Conservation (phyloP, 2,888 invertebrate genomes). For the Piscicola geometra region DNA sequence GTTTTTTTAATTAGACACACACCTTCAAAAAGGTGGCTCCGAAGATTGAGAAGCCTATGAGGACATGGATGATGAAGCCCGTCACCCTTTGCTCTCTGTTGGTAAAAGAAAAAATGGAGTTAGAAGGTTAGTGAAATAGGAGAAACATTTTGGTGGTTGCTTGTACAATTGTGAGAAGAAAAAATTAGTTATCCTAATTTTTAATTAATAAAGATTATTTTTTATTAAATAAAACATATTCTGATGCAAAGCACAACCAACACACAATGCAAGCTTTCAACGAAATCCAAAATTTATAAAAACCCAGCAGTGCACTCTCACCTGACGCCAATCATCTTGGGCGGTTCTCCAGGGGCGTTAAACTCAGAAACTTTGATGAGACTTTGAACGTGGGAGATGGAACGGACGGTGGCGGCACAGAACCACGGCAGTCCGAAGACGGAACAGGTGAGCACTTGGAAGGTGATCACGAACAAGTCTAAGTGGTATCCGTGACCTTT, state of each 20-base stretch:
- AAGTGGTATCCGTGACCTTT: slow-evolving; percentile 95
- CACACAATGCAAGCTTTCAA: too few species aligned
- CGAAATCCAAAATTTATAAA: too few species aligned
- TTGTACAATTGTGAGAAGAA: too few species aligned
- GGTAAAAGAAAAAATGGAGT: background rate
- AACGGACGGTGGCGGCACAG: slow-evolving; percentile 77
- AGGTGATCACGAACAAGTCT: slow-evolving; percentile 80
- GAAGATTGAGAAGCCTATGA: slow-evolving; percentile 86
- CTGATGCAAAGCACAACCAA: background rate
- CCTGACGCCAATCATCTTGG: slow-evolving; percentile 85
- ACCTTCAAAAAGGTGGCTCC: slow-evolving; percentile 75
- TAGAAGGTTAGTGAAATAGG: too few species aligned
- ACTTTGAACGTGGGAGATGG: slow-evolving; percentile 64
- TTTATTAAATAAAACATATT: background rate
- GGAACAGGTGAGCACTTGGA: slow-evolving; percentile 82
- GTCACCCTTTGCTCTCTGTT: slow-evolving; percentile 72
- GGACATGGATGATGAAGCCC: slow-evolving; percentile 83
- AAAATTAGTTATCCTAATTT: too few species aligned
- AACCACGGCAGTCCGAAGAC: slow-evolving; percentile 78
- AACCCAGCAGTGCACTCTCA: too few species aligned
- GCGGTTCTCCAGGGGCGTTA: slow-evolving; percentile 93
- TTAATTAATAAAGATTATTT: too few species aligned
- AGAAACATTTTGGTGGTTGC: too few species aligned
- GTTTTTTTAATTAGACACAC: too few species aligned
- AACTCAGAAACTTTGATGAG: slow-evolving; percentile 89